Conservation (phyloP, 2,888 invertebrate genomes). For the Drosophila putrida region DNA sequence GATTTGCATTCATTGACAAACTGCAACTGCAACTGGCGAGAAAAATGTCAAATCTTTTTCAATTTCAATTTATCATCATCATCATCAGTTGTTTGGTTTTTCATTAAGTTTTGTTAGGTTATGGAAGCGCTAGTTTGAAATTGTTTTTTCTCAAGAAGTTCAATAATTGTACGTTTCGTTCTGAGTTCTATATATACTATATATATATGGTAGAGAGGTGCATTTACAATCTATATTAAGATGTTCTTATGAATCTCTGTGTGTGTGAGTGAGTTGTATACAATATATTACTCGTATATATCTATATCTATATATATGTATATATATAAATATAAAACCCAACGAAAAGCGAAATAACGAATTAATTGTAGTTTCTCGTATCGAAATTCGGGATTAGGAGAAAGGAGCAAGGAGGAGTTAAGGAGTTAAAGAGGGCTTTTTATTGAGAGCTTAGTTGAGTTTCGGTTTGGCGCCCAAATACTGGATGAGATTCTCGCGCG, state of each 20-base stretch:
- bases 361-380: neutral
- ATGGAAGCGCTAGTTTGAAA: slow-evolving; percentile 72
- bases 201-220: slow-evolving; percentile 17
- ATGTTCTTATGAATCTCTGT: slow-evolving; percentile 2
- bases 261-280: slow-evolving; percentile 13
- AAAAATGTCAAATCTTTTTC: slow-evolving; percentile 14
- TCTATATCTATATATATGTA: too few species aligned
- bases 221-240: slow-evolving; percentile 22
- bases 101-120: slow-evolving; percentile 31
- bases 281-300: slow-evolving; percentile 7
- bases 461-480: slow-evolving; percentile 63
- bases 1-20: slow-evolving; percentile 13
- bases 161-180: slow-evolving; percentile 63
- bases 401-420: neutral
- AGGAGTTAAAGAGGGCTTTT: neutral
- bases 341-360: slow-evolving; percentile 11
- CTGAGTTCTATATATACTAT: slow-evolving; percentile 4
- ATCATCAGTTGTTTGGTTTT: neutral
- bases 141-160: slow-evolving; percentile 50
- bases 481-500: slow-evolving; percentile 85
- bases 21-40: slow-evolving; percentile 27
- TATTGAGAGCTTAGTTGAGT: slow-evolving; percentile 50
- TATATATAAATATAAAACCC: slow-evolving; percentile 10
- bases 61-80: neutral
- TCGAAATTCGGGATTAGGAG: slow-evolving; percentile 11